Evolutionary conservation across 1,140 invertebrate species (phyloP).

Genomic region (Doryteuthis pealeii): DNA sequence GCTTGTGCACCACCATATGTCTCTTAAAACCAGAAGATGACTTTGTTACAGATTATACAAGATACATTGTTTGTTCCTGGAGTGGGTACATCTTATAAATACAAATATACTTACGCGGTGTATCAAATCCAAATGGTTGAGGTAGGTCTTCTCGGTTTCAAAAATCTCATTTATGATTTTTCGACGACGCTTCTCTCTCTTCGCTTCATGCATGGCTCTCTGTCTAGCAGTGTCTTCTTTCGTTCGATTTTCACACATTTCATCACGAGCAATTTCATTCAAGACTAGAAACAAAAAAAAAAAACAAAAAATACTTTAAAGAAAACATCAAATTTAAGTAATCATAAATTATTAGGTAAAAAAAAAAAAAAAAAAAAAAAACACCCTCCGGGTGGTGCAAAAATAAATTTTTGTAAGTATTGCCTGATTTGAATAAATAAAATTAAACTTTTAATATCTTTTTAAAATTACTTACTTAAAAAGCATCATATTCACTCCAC

Average conservation of each 20-base stretch:
- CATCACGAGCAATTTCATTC: conserved; percentile 35
- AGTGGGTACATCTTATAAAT: background rate
- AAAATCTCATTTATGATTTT: conserved; percentile 67
- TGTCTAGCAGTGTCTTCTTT: conserved; percentile 19
- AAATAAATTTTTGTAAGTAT: too few species aligned
- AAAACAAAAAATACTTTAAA: background rate
- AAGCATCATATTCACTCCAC: too few species aligned
- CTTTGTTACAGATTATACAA: too few species aligned
- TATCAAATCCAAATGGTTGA: conserved; percentile 70
- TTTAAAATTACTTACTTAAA: too few species aligned
- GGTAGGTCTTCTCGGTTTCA: conserved; percentile 72
- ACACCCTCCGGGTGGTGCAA: too few species aligned
- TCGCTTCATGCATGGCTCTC: conserved; percentile 26
- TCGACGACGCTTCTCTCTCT: conserved; percentile 39
- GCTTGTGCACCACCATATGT: too few species aligned
- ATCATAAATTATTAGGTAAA: too few species aligned
- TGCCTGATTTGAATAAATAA: too few species aligned
- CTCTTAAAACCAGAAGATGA: too few species aligned
- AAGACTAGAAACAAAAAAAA: conserved; percentile 27
- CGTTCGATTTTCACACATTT: conserved; percentile 13
- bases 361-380: too few species aligned
- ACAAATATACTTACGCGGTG: conserved; percentile 63
- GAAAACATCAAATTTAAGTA: too few species aligned
- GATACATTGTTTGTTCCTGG: background rate
- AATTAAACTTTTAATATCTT: too few species aligned